Evolutionary conservation across 2,797 vertebrate genomes (phyloP).

Genomic region (Darevskia nairensis): DNA sequence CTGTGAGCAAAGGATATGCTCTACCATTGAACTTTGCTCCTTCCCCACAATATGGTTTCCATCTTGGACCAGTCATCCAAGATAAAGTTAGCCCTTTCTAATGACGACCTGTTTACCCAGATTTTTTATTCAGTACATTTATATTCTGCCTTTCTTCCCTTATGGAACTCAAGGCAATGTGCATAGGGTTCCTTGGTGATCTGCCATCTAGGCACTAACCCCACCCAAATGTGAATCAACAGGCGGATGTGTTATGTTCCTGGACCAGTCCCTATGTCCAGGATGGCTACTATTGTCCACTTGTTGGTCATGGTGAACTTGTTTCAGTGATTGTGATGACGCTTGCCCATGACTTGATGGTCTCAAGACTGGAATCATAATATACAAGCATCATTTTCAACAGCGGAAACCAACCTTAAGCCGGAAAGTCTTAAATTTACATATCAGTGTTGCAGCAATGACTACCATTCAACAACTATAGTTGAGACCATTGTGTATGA

Average conservation of each 20-base stretch:
- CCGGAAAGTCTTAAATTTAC: neutral
- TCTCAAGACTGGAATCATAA: neutral
- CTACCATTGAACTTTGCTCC: neutral
- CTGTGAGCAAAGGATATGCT: conserved; percentile 4
- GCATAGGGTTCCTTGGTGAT: neutral
- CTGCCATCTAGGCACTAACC: no score
- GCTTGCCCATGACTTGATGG: no score
- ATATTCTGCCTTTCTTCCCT: neutral
- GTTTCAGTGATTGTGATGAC: neutral
- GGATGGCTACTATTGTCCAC: neutral
- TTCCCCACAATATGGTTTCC: neutral
- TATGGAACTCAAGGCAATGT: neutral
- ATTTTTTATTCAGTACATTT: neutral
- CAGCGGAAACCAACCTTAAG: neutral
- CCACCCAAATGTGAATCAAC: neutral
- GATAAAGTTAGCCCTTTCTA: neutral
- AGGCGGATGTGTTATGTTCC: neutral
- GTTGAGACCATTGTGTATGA: neutral
- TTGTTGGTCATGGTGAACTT: neutral
- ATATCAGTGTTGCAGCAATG: neutral
- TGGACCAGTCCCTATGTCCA: neutral
- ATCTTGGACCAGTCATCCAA: neutral
- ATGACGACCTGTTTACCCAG: neutral
- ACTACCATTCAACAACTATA: neutral
- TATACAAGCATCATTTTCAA: neutral